phyloP scores from a whole-genome alignment of 2,113 vertebrate species.

The Euleptes europaea region DNA sequence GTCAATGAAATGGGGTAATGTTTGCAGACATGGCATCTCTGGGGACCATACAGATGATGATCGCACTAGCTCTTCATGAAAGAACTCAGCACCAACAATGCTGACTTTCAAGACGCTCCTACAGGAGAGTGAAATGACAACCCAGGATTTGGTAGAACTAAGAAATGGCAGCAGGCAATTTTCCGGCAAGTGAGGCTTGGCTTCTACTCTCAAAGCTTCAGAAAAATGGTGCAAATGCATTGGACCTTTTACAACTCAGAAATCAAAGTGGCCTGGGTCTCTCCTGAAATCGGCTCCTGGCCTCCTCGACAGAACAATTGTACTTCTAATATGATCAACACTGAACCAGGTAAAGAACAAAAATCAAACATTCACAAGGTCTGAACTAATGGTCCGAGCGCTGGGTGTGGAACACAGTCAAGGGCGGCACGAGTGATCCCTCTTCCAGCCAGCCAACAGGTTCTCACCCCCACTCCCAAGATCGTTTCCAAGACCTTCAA shows the following conservation, averaged over 20 bases:
- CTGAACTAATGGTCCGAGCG: conserved; percentile 66
- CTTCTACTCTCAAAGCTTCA: neutral
- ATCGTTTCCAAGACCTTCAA: conserved; percentile 46
- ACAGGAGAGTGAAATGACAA: neutral
- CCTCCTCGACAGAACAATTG: conserved; percentile 52
- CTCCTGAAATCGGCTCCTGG: conserved; percentile 49
- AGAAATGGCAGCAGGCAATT: conserved; percentile 55
- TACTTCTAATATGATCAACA: conserved; percentile 55
- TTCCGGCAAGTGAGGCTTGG: conserved; percentile 33
- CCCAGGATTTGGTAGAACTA: neutral
- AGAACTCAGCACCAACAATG: neutral
- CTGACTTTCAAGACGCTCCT: too few species aligned
- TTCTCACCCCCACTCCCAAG: conserved; percentile 49
- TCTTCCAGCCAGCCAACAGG: conserved; percentile 34
- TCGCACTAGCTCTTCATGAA: neutral
- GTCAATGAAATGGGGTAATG: too few species aligned
- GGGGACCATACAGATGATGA: neutral
- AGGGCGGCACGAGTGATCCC: conserved; percentile 12
- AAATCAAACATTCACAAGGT: conserved; percentile 65
- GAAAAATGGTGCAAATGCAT: neutral
- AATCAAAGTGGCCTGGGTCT: conserved; percentile 24
- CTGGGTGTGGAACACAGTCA: conserved; percentile 42
- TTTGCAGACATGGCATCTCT: neutral
- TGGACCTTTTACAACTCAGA: neutral
- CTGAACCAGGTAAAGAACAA: conserved; percentile 60